Evolutionary conservation across 2,113 vertebrate species (phyloP).

Genomic region (Saccopteryx bilineata): DNA sequence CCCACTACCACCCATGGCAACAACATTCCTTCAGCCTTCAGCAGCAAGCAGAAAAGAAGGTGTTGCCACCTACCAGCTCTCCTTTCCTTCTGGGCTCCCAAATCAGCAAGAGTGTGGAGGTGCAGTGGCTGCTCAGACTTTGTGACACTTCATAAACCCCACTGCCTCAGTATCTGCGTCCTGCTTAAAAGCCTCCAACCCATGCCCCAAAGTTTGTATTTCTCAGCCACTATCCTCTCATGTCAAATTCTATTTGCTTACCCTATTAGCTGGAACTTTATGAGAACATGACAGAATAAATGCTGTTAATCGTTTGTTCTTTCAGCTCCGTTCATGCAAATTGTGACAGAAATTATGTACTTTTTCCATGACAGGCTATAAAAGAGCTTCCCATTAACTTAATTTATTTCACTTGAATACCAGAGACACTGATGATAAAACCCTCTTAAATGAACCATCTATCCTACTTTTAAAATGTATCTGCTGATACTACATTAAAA

Average conservation of each 20-base stretch:
- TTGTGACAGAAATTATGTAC: slow-evolving; percentile 84
- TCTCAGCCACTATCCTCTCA: neutral
- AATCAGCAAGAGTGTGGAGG: neutral
- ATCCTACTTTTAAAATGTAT: slow-evolving; percentile 67
- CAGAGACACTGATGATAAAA: slow-evolving; percentile 81
- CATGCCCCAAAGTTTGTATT: neutral
- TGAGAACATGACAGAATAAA: slow-evolving; percentile 76
- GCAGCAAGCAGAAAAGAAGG: neutral
- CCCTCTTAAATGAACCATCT: slow-evolving; percentile 69
- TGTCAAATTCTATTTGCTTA: slow-evolving; percentile 37
- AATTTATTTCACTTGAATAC: slow-evolving; percentile 83
- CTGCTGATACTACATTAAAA: slow-evolving; percentile 54
- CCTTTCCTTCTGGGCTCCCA: neutral
- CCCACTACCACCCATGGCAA: rapidly evolving
- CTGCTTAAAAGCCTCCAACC: neutral
- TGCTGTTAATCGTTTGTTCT: slow-evolving; percentile 77
- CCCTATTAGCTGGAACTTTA: slow-evolving; percentile 48
- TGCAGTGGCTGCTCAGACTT: neutral
- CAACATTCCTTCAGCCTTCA: rapidly evolving
- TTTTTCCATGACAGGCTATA: slow-evolving; percentile 82
- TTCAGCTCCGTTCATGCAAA: slow-evolving; percentile 82
- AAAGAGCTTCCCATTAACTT: slow-evolving; percentile 77
- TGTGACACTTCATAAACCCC: neutral
- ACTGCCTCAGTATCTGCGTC: no score
- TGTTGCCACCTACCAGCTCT: neutral